Conservation (phyloP, 2,888 invertebrate genomes). For the Lasioglossum vierecki region DNA sequence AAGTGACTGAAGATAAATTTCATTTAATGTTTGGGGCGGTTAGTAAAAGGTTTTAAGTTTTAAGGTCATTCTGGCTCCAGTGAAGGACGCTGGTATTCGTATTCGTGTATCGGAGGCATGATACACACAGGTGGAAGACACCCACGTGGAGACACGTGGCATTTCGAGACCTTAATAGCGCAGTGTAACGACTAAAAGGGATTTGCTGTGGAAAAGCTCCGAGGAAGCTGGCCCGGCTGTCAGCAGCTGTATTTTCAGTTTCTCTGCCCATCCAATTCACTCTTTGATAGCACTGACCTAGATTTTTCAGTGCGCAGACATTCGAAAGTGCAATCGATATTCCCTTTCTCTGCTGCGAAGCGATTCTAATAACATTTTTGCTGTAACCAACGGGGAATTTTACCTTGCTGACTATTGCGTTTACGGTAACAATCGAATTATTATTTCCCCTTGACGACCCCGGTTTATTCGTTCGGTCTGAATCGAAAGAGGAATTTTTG, state of each 20-base stretch:
- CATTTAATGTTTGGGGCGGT: not conserved
- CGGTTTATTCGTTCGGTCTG: not conserved
- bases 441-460: not conserved
- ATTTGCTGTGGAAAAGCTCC: constrained; percentile 58
- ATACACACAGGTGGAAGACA: constrained; percentile 28
- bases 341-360: constrained; percentile 32
- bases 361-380: constrained; percentile 20
- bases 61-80: not conserved
- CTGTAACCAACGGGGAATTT: not conserved
- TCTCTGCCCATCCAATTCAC: constrained; percentile 40
- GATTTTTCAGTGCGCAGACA: constrained; percentile 47
- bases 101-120: constrained; percentile 33
- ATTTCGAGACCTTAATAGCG: constrained; percentile 59
- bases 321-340: constrained; percentile 42
- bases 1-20: not conserved
- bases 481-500: not conserved
- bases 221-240: constrained; percentile 46
- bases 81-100: not conserved
- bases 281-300: constrained; percentile 69
- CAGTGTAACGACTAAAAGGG: constrained; percentile 47
- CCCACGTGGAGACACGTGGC: constrained; percentile 58
- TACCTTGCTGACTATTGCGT: not conserved
- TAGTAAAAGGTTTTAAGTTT: not conserved
- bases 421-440: constrained; percentile 2
- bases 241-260: constrained; percentile 60